Evolutionary conservation across 2,113 vertebrate species (phyloP), one percentile per base, ranked within the genome.

Genomic region (Gnathonemus longibarbis): DNA sequence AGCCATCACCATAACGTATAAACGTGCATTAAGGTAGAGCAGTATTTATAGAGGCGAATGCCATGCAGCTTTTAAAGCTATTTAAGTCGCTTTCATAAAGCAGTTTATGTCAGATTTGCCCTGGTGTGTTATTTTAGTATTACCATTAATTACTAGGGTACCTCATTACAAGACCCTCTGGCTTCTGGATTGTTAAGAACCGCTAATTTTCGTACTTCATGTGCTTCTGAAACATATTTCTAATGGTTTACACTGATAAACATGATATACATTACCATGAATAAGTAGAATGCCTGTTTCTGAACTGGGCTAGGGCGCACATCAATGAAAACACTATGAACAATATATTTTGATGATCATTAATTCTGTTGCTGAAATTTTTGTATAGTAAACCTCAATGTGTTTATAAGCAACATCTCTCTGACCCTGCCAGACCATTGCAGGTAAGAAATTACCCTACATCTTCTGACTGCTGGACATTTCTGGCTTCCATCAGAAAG

Each of bases 381-480:
- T 42, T 80, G 74, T 42, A 39, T 80, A 42, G 39, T 80, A 80
- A 80, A 42, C 74, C 17, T 42, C 2, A 80, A 42, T 19, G 5
- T 19, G 35, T 74, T 74, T 74, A 74, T 74, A 77, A 80, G 35
- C 35, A 77, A 39, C 62, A 31, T 70, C 62, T 31, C 27, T 70
- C 74, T 80, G 35, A 80, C 35, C 74, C 35, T 19, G 1, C 17
- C 15, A 80, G 5, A 80, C 49, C 48, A 56, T 58, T 62, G 89
- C 89, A 89, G 27, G 52, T 42, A 77, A 77, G 31, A 87, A 45
- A 88, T 87, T 35, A 45, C 80, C 88, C 74, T 70, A 24, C 48
- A 53, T 8, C 50, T 86, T n/a, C 35, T 50, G 80, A 89, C 35
- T 45, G 90, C 62, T 35, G 52, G 88, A 90, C 74, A 66, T 87